Evolutionary conservation across 1,140 invertebrate genomes (phyloP).

Genomic region (Phymastichus coffea): DNA sequence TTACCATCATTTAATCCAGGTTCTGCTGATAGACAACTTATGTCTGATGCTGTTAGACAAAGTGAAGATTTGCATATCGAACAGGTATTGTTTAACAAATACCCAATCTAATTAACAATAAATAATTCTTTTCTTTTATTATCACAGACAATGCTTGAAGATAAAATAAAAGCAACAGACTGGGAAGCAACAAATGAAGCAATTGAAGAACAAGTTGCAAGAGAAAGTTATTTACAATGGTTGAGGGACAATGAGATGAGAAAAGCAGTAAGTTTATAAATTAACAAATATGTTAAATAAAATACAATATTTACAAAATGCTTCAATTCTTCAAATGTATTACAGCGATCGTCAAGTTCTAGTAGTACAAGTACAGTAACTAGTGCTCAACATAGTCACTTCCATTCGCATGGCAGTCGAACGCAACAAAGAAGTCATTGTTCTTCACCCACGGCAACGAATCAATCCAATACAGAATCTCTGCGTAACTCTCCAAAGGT

Average conservation of each 20-base stretch:
- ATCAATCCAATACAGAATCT: slow-evolving; percentile 46
- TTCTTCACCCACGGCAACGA: slow-evolving; percentile 46
- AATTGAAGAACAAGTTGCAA: slow-evolving; percentile 86
- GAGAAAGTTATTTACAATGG: slow-evolving; percentile 90
- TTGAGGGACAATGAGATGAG: slow-evolving; percentile 72
- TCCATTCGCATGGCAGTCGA: slow-evolving; percentile 48
- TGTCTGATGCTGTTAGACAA: slow-evolving; percentile 76
- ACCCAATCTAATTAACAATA: neutral
- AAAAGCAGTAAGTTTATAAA: slow-evolving; percentile 50
- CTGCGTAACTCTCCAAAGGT: slow-evolving; percentile 52
- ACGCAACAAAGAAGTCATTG: slow-evolving; percentile 48
- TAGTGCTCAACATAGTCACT: slow-evolving; percentile 52
- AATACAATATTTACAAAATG: neutral
- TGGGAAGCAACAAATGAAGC: slow-evolving; percentile 93
- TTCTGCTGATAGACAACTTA: slow-evolving; percentile 71
- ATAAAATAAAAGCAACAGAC: slow-evolving; percentile 88
- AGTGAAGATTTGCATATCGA: slow-evolving; percentile 88
- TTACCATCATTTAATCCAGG: slow-evolving; percentile 83
- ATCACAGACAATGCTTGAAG: slow-evolving; percentile 85
- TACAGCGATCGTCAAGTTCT: slow-evolving; percentile 49
- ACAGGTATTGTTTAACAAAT: slow-evolving; percentile 57
- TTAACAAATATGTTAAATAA: neutral
- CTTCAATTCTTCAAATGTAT: slow-evolving; percentile 18
- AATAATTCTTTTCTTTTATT: neutral
- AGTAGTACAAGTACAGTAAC: slow-evolving; percentile 53